Base-by-base conservation (phyloP, 1,140 invertebrate species). In the Drosophila prosaltans region DNA sequence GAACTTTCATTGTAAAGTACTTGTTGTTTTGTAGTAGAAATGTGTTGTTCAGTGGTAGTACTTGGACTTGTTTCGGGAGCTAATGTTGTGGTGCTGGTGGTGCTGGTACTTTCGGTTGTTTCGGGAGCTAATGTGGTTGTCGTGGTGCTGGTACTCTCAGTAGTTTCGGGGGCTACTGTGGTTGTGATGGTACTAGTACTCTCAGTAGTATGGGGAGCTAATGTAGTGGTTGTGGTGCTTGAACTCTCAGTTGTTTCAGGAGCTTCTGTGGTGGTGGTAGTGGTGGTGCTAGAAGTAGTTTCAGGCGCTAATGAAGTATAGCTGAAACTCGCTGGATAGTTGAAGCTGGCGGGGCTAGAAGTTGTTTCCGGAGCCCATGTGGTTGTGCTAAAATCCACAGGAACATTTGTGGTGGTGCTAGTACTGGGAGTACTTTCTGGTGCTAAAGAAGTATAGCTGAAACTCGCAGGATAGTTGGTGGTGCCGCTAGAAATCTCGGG, bases 41-140 rank as follows among this genome's bases (percentile, higher is more conserved):
- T 62, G 55, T 32, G 66, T 58, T 3, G 43, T 67, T 36, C 30
- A 10, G 48, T 72, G 16, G 72, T 65, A 1, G 11, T 64, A 24
- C 28, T 59, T 2, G 51, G 6, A 28, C 11, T 58, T 58, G 40
- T 65, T 10, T 16, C 61, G 10, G 66, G 58, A 2, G 40, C 16
- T 2, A 11, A 10, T 11, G 32, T 41, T 2, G 24, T 61, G 8
- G 16, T n/a, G 2, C 10, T 39, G 7, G 57, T 59, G 30, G 41
- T 5, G 0, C 21, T 30, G 3, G 67, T 40, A n/a, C 48, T 32
- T 1, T 16, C 3, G 11, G 24, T 58, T 57, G 40, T 65, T 8
- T 16, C 60, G 16, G 65, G 57, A 5, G 39, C n/a, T 4, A 10
- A 9, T 11, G 30, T 40, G 6, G 21, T 61, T 6, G 28, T 11